Evolutionary conservation across 2,113 vertebrate species (phyloP).

Genomic region (Odontophorus gujanensis): DNA sequence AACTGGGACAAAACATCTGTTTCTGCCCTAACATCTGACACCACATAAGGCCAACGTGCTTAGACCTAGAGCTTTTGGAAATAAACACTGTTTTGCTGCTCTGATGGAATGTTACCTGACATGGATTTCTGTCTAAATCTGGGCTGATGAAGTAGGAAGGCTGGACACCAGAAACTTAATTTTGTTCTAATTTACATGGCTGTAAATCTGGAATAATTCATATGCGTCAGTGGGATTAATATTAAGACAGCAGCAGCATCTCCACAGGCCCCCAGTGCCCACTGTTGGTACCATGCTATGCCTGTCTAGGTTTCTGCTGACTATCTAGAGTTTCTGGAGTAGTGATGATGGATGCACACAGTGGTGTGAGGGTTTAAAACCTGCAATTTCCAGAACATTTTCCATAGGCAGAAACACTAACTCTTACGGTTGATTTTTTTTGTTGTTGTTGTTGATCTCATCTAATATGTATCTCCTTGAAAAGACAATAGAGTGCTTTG

Average conservation of each 20-base stretch:
- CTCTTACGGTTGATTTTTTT: background rate
- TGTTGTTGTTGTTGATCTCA: background rate
- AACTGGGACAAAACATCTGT: background rate
- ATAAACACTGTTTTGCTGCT: background rate
- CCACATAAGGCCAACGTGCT: fast-evolving
- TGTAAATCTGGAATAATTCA: background rate
- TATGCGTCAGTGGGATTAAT: background rate
- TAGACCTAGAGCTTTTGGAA: background rate
- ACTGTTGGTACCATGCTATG: background rate
- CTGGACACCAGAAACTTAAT: background rate
- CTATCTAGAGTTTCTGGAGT: background rate
- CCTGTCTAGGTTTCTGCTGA: background rate
- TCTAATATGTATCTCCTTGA: background rate
- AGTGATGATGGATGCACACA: background rate
- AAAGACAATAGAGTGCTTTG: background rate
- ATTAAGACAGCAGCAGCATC: background rate
- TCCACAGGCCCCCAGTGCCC: background rate
- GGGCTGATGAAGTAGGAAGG: background rate
- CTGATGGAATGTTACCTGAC: background rate
- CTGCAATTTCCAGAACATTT: background rate
- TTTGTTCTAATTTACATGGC: background rate
- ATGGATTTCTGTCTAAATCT: background rate
- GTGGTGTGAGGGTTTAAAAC: background rate
- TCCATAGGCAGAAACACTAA: background rate
- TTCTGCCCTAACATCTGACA: background rate